Percentiles rank a stretch among this genome's conserved stretches.
Evolutionary conservation across 2,113 vertebrate genomes (phyloP).

Genomic region (Cyphomyrus plagiostoma): DNA sequence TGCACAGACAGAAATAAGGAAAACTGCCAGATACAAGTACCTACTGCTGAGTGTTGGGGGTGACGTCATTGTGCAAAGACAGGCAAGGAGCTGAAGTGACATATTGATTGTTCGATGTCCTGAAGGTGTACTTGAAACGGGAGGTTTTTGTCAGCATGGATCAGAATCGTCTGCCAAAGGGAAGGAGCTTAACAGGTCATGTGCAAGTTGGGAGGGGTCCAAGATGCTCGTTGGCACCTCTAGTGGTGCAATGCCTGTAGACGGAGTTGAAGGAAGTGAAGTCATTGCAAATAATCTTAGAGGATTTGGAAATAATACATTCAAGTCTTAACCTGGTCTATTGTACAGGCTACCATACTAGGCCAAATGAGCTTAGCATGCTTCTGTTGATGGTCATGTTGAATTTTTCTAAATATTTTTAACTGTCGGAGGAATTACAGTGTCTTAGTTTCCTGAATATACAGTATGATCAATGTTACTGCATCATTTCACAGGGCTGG

Average conservation of each 20-base stretch:
- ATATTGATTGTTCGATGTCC: background rate
- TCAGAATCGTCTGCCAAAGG: background rate
- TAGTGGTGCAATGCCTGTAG: background rate
- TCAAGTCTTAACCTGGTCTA: background rate
- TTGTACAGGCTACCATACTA: background rate
- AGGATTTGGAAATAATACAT: background rate
- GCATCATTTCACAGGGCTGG: background rate
- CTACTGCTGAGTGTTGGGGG: background rate
- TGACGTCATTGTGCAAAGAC: background rate
- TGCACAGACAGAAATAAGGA: background rate
- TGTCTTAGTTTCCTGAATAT: background rate
- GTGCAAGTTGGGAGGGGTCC: background rate
- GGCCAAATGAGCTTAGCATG: background rate
- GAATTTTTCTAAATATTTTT: background rate
- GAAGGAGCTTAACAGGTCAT: background rate
- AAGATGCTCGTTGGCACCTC: background rate
- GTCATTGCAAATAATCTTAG: background rate
- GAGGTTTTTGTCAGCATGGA: background rate
- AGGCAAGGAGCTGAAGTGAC: background rate
- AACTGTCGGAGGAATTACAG: background rate
- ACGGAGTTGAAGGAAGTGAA: background rate
- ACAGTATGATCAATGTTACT: background rate
- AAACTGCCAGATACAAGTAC: background rate
- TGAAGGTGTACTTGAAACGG: background rate
- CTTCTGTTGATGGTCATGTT: background rate